Percentiles rank a stretch among this genome's conserved stretches.
Conservation (phyloP, 1,140 invertebrate genomes). For the Bombus pascuorum region DNA sequence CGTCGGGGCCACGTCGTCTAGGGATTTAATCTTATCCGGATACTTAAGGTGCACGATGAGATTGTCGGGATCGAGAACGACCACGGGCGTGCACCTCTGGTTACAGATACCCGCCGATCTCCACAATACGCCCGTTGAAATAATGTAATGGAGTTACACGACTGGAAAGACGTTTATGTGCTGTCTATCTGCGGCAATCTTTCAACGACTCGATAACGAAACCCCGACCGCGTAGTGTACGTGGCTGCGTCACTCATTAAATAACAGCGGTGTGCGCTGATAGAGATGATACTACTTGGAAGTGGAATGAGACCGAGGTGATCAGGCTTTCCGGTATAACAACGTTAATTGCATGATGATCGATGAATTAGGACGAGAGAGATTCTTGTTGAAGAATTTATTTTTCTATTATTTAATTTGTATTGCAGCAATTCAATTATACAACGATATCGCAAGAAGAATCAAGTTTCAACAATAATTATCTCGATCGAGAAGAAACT, state of each 20-base stretch:
- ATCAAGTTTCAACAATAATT: neutral
- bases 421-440: neutral
- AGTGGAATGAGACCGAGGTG: neutral
- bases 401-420: no score
- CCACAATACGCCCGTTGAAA: constrained; percentile 11
- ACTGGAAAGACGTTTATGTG: neutral
- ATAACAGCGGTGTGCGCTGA: neutral
- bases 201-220: neutral
- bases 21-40: constrained; percentile 69
- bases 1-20: constrained; percentile 43
- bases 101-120: neutral
- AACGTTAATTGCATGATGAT: neutral
- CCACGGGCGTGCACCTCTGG: constrained; percentile 9
- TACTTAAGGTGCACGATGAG: constrained; percentile 58
- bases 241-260: neutral
- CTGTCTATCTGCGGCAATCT: neutral
- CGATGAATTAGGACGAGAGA: neutral
- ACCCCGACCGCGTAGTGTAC: neutral
- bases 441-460: neutral
- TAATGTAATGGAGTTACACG: neutral
- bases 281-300: neutral
- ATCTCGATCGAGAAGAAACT: neutral
- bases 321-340: neutral
- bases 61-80: constrained; percentile 55
- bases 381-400: neutral